These are phyloP conservation scores for Suillia variegata DNA, from an alignment of 2,888 invertebrate genomes.

Conservation along the genomic window DNA sequence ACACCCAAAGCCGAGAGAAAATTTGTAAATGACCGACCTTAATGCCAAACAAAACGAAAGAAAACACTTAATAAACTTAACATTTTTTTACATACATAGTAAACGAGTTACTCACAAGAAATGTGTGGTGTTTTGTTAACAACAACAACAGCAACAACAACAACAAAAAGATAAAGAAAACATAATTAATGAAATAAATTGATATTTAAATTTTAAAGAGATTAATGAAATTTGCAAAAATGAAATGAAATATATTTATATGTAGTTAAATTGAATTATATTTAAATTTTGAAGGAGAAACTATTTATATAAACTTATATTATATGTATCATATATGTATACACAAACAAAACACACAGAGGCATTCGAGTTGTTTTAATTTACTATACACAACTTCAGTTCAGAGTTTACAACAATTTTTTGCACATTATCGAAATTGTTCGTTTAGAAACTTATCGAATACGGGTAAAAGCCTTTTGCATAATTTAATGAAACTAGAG, in stretches of 20 bases:
- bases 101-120: conserved; percentile 17
- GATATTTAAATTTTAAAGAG: neutral
- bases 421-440: neutral
- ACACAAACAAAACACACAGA: conserved; percentile 5
- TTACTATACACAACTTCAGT: too few species aligned
- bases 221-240: neutral
- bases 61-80: too few species aligned
- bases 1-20: neutral
- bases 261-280: conserved; percentile 33
- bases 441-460: conserved; percentile 7
- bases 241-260: conserved; percentile 23
- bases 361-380: neutral
- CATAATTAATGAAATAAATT: conserved; percentile 9
- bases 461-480: neutral
- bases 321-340: conserved; percentile 2
- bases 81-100: neutral
- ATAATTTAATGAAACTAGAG: neutral
- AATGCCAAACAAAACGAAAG: too few species aligned
- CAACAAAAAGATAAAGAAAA: too few species aligned
- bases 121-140: conserved; percentile 20
- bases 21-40: too few species aligned
- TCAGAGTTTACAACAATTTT: too few species aligned
- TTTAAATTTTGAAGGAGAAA: conserved; percentile 30
- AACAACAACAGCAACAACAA: too few species aligned
- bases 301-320: conserved; percentile 25